Conservation (phyloP, 2,113 vertebrate species). For the Deroptyus accipitrinus region DNA sequence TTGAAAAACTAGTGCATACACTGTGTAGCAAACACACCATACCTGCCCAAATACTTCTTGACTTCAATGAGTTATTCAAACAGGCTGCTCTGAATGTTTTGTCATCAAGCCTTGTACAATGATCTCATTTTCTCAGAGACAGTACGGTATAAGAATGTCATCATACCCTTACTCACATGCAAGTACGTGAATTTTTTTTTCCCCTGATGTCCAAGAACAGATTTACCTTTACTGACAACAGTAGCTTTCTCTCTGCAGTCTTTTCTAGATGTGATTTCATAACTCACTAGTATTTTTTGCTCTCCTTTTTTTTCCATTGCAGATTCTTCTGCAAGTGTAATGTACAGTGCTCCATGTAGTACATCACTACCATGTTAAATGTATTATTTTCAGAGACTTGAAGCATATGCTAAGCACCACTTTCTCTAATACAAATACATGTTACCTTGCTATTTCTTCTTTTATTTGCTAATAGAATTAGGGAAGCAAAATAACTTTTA, state of each 20-base stretch:
- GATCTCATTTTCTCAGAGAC: not conserved
- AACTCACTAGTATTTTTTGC: not conserved
- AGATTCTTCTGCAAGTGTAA: not conserved
- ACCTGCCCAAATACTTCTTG: rapidly evolving
- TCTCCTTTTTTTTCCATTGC: not conserved
- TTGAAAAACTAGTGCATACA: not conserved
- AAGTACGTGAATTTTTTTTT: not conserved
- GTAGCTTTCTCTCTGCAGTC: not conserved
- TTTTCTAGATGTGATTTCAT: not conserved
- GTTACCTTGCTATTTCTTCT: not conserved
- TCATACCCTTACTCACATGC: not conserved
- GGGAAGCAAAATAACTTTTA: not conserved
- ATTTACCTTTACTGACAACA: not conserved
- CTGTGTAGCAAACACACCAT: not conserved
- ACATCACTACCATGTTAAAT: not conserved
- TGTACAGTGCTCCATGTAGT: not conserved
- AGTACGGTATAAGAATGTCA: rapidly evolving
- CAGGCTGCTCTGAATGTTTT: no score
- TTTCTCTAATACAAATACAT: not conserved
- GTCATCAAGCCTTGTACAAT: not conserved
- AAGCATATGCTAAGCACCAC: not conserved
- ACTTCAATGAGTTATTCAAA: not conserved
- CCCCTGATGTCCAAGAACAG: not conserved
- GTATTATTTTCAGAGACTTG: not conserved
- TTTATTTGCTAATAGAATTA: not conserved